Evolutionary conservation across 2,888 invertebrate species (phyloP).

Genomic region (Orthosia cruda): DNA sequence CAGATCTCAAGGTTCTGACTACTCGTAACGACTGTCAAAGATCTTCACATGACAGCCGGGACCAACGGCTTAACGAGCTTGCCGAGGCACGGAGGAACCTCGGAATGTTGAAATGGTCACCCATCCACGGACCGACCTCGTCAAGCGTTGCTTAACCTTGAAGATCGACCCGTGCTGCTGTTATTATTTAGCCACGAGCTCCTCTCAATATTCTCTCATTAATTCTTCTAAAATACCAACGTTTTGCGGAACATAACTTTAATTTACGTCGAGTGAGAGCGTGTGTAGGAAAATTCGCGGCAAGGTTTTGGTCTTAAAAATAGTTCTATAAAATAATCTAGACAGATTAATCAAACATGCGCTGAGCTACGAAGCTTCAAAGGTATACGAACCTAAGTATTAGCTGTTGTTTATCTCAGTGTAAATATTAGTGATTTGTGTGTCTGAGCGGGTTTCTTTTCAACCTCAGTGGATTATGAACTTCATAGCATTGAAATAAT

Average conservation of each 20-base stretch:
- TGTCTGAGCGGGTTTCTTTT: conserved; percentile 19
- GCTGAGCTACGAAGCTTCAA: not conserved
- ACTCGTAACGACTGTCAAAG: too few species aligned
- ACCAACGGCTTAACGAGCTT: too few species aligned
- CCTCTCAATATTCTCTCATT: too few species aligned
- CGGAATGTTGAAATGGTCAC: too few species aligned
- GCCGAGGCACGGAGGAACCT: too few species aligned
- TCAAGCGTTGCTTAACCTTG: too few species aligned
- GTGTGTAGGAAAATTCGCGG: not conserved
- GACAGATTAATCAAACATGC: conserved; percentile 12
- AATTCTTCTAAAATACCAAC: not conserved
- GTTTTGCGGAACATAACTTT: conserved; percentile 1
- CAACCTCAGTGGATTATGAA: not conserved
- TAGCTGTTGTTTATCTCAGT: conserved; percentile 7
- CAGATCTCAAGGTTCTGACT: too few species aligned
- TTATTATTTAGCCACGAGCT: too few species aligned
- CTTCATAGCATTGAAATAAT: not conserved
- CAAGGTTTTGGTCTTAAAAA: not conserved
- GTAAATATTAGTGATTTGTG: conserved; percentile 19
- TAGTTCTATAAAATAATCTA: conserved; percentile 19
- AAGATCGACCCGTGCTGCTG: too few species aligned
- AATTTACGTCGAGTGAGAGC: not conserved
- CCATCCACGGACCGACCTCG: too few species aligned
- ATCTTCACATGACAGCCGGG: too few species aligned
- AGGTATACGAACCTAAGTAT: not conserved